phyloP scores from a whole-genome alignment of 1,140 invertebrate species.

The Proctacanthus coquilletti region DNA sequence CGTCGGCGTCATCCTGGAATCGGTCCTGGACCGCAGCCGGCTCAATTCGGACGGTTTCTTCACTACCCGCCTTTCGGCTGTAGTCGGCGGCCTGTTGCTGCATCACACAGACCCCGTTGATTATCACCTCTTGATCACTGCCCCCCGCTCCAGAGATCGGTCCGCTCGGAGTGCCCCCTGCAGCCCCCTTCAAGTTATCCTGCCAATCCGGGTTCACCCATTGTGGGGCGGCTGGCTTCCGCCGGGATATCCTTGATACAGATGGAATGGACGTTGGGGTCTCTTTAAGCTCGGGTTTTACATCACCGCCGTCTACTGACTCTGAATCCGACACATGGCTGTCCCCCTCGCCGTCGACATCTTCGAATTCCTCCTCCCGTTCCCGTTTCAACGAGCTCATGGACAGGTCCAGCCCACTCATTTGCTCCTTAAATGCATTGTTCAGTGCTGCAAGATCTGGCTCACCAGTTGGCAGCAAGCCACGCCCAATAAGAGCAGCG shows the following conservation, averaged over 20 bases:
- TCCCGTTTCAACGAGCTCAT: constrained; percentile 48
- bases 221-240: constrained; percentile 89
- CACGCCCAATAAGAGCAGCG: constrained; percentile 51
- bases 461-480: constrained; percentile 31
- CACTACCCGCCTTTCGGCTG: constrained; percentile 5
- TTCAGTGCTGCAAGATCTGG: constrained; percentile 35
- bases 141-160: constrained; percentile 12
- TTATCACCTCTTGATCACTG: constrained; percentile 62
- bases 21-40: constrained; percentile 35
- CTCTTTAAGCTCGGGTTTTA: constrained; percentile 33
- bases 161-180: neutral
- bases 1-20: constrained; percentile 31
- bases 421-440: constrained; percentile 56
- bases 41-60: constrained; percentile 35
- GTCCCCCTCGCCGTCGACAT: constrained; percentile 59
- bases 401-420: constrained; percentile 62
- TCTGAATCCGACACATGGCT: constrained; percentile 66
- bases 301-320: constrained; percentile 36
- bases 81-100: constrained; percentile 28
- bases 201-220: constrained; percentile 93
- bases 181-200: constrained; percentile 30
- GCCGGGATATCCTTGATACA: constrained; percentile 31
- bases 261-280: constrained; percentile 27
- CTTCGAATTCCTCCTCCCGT: constrained; percentile 52
- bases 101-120: constrained; percentile 85